These are phyloP conservation scores for Coreoperca whiteheadi DNA, from an alignment of 2,113 vertebrate species.

Conservation along the genomic window DNA sequence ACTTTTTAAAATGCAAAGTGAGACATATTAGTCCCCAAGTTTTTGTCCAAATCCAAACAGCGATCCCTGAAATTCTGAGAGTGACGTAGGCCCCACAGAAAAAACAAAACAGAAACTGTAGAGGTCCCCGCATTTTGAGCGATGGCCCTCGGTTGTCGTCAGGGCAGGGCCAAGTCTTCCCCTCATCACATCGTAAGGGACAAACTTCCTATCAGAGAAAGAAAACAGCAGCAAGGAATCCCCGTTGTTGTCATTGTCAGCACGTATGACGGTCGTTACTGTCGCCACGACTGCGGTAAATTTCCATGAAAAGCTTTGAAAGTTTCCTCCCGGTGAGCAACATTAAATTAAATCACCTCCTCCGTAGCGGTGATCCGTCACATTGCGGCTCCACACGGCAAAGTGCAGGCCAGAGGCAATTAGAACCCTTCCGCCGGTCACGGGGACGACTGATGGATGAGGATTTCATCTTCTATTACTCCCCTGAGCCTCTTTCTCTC, in stretches of 20 bases:
- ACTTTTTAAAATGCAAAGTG: no score
- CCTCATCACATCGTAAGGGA: not conserved
- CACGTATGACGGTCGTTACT: no score
- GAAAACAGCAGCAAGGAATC: not conserved
- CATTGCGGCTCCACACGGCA: not conserved
- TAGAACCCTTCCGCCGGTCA: slow-evolving; percentile 10
- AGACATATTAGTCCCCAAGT: no score
- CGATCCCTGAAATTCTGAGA: not conserved
- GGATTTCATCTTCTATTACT: slow-evolving; percentile 7
- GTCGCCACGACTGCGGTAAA: not conserved
- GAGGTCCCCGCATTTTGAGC: not conserved
- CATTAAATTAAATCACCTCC: slow-evolving; percentile 2
- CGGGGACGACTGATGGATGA: slow-evolving; percentile 11
- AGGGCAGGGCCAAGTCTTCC: no score
- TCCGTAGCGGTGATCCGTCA: not conserved
- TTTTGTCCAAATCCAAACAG: not conserved
- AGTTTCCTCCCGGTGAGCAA: not conserved
- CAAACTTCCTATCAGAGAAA: not conserved
- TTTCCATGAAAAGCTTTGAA: not conserved
- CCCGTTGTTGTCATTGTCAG: not conserved
- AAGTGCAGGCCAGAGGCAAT: slow-evolving; percentile 3
- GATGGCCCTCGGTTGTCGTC: no score
- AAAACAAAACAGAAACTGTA: no score
- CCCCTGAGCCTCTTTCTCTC: not conserved
- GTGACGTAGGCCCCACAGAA: no score